Base-by-base conservation (phyloP, 2,113 vertebrate genomes). In the Thomomys bottae region DNA sequence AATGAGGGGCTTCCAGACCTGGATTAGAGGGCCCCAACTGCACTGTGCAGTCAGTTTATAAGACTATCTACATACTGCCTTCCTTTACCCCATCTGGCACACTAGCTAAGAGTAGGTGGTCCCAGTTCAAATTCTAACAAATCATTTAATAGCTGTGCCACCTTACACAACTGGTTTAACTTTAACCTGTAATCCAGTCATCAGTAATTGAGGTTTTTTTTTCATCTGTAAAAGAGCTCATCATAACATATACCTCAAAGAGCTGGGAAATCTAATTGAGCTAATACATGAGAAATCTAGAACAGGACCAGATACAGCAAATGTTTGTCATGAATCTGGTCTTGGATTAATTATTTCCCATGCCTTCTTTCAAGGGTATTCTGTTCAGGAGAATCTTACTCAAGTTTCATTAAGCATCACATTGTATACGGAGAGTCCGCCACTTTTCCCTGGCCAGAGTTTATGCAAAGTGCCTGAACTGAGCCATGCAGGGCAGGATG, bases 161-260 rank as follows among this genome's bases (percentile, higher is more conserved):
- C n/a, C 8, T 17, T 64, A 17, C 28, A 42, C 85, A 88, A 54
- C 17, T 64, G n/a, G 54, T 42, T 71, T 87, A 85, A 54, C 40
- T 40, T 81, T 75, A 40, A 67, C 49, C 59, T 32, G 59, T 71
- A 34, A n/a, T 71, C 54, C 49, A 57, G 45, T 57, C 26, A 88
- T 75, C 23, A n/a, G 71, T 23, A 61, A 78, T 26, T 45, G 20
- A 72, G 20, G 75, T 75, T 88, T 79, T 79, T 75, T 88, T 79
- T 68, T 93, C 59, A 30, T 49, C 54, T 70, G 57, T 75, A 26
- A 88, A 83, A 84, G 64, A 72, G 85, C 75, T 82, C 8, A 57
- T 73, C 40, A 6, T 26, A 72, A 49, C 14, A 61, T 7, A 45
- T 83, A 70, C 57, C 64, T 83, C 63, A 77, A 84, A 92, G 77